A percentile compares a stretch with the other conserved stretches of the same genome.
These are phyloP conservation scores for Zygaena filipendulae DNA, from an alignment of 2,888 invertebrate species.

Conservation along the genomic window DNA sequence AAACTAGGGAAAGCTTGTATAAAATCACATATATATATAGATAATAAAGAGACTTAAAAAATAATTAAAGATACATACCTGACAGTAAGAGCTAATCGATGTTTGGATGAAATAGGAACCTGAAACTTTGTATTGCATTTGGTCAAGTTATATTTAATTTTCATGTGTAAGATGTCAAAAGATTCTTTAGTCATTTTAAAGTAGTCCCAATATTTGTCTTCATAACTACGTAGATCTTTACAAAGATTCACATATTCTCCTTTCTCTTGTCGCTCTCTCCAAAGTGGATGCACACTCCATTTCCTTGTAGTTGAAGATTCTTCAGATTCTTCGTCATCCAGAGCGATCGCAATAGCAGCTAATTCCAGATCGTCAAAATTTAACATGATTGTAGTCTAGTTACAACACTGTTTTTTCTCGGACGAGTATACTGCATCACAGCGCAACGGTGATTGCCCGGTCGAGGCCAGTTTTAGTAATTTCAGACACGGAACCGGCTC, in stretches of 20 bases:
- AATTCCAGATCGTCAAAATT: constrained; percentile 12
- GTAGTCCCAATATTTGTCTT: constrained; percentile 5
- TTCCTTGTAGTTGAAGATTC: constrained; percentile 11
- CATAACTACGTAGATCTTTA: constrained; percentile 8
- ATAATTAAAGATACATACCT: too few species aligned
- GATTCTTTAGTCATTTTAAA: constrained; percentile 1
- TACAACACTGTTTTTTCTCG: too few species aligned
- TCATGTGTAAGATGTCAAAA: constrained; percentile 7
- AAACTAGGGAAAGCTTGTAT: too few species aligned
- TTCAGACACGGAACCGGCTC: too few species aligned
- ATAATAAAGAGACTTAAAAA: too few species aligned
- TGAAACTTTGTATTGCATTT: constrained; percentile 7
- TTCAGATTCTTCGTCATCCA: constrained; percentile 11
- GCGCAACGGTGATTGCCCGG: too few species aligned
- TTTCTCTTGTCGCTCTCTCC: constrained; percentile 8
- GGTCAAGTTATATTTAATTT: constrained; percentile 9
- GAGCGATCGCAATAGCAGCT: constrained; percentile 13
- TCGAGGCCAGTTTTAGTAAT: too few species aligned
- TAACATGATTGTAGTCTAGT: constrained; percentile 11
- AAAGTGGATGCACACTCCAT: constrained; percentile 5
- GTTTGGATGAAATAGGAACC: constrained; percentile 4
- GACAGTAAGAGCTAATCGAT: too few species aligned
- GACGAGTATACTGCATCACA: too few species aligned
- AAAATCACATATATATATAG: too few species aligned
- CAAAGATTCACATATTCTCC: constrained; percentile 8